phyloP scores from a whole-genome alignment of 2,888 invertebrate genomes.

The Dromius quadrimaculatus region DNA sequence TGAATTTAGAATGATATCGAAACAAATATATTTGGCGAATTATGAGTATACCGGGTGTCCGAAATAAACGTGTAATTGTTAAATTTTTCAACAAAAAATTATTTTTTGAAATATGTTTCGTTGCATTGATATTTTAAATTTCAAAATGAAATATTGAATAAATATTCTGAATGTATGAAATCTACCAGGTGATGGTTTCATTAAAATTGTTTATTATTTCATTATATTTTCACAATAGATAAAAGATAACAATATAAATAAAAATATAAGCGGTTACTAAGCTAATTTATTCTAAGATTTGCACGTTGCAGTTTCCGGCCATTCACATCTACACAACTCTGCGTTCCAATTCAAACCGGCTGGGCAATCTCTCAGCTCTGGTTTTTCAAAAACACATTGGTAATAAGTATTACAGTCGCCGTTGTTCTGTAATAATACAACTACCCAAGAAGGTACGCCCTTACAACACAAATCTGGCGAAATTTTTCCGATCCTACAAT shows the following conservation, averaged over 20 bases:
- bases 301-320: slow-evolving; percentile 21
- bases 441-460: slow-evolving; percentile 36
- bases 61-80: too few relatives aligned
- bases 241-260: neutral
- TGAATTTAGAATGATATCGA: too few relatives aligned
- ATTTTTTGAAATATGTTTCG: too few relatives aligned
- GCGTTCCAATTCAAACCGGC: slow-evolving; percentile 44
- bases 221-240: neutral
- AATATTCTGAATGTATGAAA: too few relatives aligned
- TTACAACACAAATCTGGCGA: slow-evolving; percentile 41
- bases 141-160: too few relatives aligned
- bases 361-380: slow-evolving; percentile 42
- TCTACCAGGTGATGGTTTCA: too few relatives aligned
- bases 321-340: slow-evolving; percentile 33
- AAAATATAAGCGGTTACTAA: neutral
- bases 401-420: slow-evolving; percentile 29
- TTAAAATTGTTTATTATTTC: neutral
- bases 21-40: too few relatives aligned
- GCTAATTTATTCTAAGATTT: neutral
- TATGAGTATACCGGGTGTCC: too few relatives aligned
- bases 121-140: too few relatives aligned
- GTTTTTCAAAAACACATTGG: slow-evolving; percentile 41
- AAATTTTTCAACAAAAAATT: too few relatives aligned
- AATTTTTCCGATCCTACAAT: slow-evolving; percentile 20
- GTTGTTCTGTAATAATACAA: slow-evolving; percentile 19